Evolutionary conservation across 2,797 vertebrate genomes (phyloP), one percentile per base, ranked within the genome.

Genomic region (Botia kubotai): DNA sequence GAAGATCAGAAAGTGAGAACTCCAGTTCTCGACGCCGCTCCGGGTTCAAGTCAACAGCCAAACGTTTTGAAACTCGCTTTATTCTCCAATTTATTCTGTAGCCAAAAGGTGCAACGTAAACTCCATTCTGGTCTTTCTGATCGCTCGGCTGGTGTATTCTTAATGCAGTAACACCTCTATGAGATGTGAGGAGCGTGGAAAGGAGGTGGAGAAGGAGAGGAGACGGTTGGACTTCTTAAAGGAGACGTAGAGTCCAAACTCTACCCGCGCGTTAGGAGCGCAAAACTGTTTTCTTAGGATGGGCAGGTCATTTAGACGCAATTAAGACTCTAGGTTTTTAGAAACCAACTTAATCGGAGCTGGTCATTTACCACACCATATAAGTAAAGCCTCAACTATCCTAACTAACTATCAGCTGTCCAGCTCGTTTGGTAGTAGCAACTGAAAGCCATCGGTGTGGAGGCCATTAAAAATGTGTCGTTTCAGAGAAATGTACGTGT

Each of bases 141-240:
- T 29, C 29, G 29, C 29, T 29, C 29, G 29, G 29, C 29, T 29
- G 29, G 29, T 29, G 2, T 29, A 29, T 29, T 29, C 29, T 29
- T 29, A 29, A 90, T 91, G 87, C 90, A 90, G 89, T 87, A 91
- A 88, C 89, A 82, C 91, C 91, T 87, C 90, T 90, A 87, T 89
- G 90, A 92, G 83, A 85, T 87, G 85, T 63, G 75, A 79, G 73
- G 74, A 79, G 79, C 73, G 71, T 65, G 72, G 75, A 74, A 78
- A 48, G 81, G 74, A 77, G 58, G 77, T 58, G 82, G 72, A 72
- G 57, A 68, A 71, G 60, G 33, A 75, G 78, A 55, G 53, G 77
- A 62, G 72, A 69, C 81, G 58, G 77, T 75, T 78, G 68, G 78
- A 67, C 72, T 86, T 83, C 86, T 88, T 88, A 88, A 88, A 88